Base-by-base conservation (phyloP, 2,113 vertebrate species). In the Gambusia holbrooki region DNA sequence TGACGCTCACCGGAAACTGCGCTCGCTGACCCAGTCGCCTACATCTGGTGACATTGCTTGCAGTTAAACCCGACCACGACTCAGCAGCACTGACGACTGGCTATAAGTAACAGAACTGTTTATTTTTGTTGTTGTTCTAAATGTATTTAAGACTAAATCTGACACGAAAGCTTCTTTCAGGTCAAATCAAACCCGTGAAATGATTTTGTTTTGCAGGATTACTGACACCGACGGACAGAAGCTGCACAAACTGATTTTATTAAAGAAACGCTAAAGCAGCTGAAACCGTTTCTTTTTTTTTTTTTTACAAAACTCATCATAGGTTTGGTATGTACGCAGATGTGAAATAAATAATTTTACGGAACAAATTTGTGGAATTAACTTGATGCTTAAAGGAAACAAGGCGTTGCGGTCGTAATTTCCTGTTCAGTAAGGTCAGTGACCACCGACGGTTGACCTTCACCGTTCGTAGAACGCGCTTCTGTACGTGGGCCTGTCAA, bases 291-390 rank as follows among this genome's bases (percentile, higher is more conserved):
- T n/a, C n/a, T n/a, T n/a, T 27, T 27, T 27, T 27, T 27, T 27
- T 27, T 27, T 27, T 66, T 78, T 80, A 62, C 30, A 4, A 70
- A 72, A 67, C 68, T 82, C 4, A 62, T 69, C 61, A n/a, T 74
- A 51, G 79, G 81, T 76, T 76, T 76, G 79, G 58, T 80, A 74
- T 86, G 69, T 40, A 25, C 30, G 66, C 60, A 74, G 35, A 69
- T 85, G 85, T 75, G 51, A 80, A 79, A 77, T 85, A 83, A 86
- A 70, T 48, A 48, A 77, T 69, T 83, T 77, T 83, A 69, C 74
- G 80, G 27, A 76, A 84, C 65, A 74, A 71, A 76, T 9, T 29
- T n/a, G 14, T 5, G 12, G 51, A 79, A 75, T 84, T 64, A 13
- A 5, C 73, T 86, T 82, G 84, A 75, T 22, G 33, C 28, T 51